These are phyloP conservation scores for Hoplodrina ambigua DNA, from an alignment of 2,888 invertebrate genomes.

Conservation along the genomic window DNA sequence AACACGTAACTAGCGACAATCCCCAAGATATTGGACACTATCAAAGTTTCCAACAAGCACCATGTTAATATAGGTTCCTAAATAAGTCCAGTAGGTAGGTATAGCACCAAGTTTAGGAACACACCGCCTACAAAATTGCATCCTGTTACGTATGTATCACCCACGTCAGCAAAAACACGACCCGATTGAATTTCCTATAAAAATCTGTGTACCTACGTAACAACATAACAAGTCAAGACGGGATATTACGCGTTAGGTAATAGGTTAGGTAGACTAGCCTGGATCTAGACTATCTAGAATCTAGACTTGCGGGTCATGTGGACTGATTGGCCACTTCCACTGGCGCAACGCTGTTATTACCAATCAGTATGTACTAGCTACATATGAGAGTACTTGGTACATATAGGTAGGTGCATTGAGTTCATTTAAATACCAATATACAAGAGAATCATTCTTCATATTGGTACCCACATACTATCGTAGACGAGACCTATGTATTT, in stretches of 20 bases:
- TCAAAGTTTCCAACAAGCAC: conserved; percentile 22
- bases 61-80: neutral
- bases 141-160: conserved; percentile 27
- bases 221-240: conserved; percentile 50
- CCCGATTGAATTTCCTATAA: conserved; percentile 40
- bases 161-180: conserved; percentile 25
- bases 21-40: conserved; percentile 18
- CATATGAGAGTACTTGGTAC: neutral
- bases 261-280: conserved; percentile 75
- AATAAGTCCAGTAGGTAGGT: conserved; percentile 1
- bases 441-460: neutral
- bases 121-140: conserved; percentile 7
- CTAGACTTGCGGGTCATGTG: conserved; percentile 84
- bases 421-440: conserved; percentile 25
- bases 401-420: conserved; percentile 17
- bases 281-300: conserved; percentile 77
- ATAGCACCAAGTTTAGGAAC: conserved; percentile 10
- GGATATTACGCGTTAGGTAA: conserved; percentile 68
- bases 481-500: too few relatives aligned
- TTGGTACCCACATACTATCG: neutral
- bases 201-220: conserved; percentile 46
- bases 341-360: conserved; percentile 70
- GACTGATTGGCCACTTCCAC: conserved; percentile 88
- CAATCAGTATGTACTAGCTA: conserved; percentile 65
- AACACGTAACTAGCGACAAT: conserved; percentile 14